Evolutionary conservation across 2,797 vertebrate species (phyloP).

Genomic region (Rhinella marina): DNA sequence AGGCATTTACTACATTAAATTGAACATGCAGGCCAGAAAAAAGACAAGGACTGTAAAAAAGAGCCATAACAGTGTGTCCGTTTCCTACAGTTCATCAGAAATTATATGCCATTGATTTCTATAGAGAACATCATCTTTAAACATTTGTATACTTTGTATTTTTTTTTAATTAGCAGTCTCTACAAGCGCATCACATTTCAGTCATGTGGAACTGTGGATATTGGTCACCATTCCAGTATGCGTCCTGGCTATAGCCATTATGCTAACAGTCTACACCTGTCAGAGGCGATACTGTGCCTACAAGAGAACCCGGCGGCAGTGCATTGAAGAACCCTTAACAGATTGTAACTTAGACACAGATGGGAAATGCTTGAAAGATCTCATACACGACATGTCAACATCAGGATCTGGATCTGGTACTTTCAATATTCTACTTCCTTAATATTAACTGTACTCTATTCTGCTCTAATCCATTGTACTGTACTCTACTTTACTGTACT

Average conservation of each 20-base stretch:
- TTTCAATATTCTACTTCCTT: slow-evolving; percentile 50
- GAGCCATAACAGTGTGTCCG: too few species aligned
- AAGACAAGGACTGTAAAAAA: too few species aligned
- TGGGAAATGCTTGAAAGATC: slow-evolving; percentile 89
- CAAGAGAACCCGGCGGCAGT: slow-evolving; percentile 75
- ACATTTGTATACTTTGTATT: not conserved
- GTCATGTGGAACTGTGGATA: slow-evolving; percentile 76
- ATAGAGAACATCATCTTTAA: not conserved
- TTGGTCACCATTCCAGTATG: slow-evolving; percentile 81
- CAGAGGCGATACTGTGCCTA: slow-evolving; percentile 76
- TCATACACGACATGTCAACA: slow-evolving; percentile 93
- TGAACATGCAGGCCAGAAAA: too few species aligned
- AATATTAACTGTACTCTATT: not conserved
- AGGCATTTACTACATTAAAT: too few species aligned
- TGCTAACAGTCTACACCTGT: slow-evolving; percentile 74
- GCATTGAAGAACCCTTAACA: slow-evolving; percentile 84
- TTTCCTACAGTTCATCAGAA: not conserved
- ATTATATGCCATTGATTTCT: not conserved
- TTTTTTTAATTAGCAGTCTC: slow-evolving; percentile 62
- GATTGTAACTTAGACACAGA: slow-evolving; percentile 81
- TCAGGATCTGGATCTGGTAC: slow-evolving; percentile 95
- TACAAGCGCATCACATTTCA: slow-evolving; percentile 69
- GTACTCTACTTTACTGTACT: too few species aligned
- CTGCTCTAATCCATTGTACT: too few species aligned
- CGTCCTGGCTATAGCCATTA: slow-evolving; percentile 77